Conservation (phyloP, 2,888 invertebrate genomes). For the Gnatocerus cornutus region DNA sequence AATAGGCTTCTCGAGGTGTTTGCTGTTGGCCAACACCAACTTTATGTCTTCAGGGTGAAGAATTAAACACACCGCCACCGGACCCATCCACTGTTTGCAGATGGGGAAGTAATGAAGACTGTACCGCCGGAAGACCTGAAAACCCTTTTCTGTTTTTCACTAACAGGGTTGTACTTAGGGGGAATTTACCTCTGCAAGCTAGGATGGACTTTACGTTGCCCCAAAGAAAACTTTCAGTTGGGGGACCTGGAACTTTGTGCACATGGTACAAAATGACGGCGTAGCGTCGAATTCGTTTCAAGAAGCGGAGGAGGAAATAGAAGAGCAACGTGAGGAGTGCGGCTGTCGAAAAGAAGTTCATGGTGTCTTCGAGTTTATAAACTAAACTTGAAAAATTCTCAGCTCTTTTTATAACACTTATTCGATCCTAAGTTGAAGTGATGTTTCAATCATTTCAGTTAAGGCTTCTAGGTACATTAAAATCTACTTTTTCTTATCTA, state of each 20-base stretch:
- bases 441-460: no score
- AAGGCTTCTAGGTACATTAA: no score
- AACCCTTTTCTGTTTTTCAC: background rate
- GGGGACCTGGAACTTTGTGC: background rate
- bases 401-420: no score
- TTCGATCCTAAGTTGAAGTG: no score
- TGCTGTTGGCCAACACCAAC: slow-evolving; percentile 18
- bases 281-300: no score
- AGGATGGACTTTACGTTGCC: background rate
- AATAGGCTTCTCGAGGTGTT: slow-evolving; percentile 14
- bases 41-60: slow-evolving; percentile 20
- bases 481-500: no score
- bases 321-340: no score
- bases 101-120: slow-evolving; percentile 1
- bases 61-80: slow-evolving; percentile 3
- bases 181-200: background rate
- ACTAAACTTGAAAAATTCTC: no score
- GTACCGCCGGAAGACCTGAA: background rate
- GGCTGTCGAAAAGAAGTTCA: no score
- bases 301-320: no score
- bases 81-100: background rate
- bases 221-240: background rate
- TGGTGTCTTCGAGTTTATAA: no score
- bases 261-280: no score
- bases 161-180: background rate